A percentile compares a stretch with the other conserved stretches of the same genome.
Conservation (phyloP, 2,888 invertebrate genomes). For the Drosophila heteroneura region DNA sequence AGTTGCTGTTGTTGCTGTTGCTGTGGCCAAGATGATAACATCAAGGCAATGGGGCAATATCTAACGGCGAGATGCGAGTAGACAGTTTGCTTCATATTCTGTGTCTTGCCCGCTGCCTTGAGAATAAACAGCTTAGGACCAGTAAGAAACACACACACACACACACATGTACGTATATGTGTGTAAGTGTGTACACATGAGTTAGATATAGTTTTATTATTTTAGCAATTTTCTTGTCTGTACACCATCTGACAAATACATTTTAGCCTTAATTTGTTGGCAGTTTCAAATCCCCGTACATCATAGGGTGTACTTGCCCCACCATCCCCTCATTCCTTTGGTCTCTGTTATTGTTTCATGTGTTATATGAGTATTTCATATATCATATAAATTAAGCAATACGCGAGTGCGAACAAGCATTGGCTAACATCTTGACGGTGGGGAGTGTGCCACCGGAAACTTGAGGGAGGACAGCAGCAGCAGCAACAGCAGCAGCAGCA, state of each 20-base stretch:
- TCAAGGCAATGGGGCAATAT: conserved; percentile 10
- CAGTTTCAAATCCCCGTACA: conserved; percentile 28
- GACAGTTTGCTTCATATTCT: conserved; percentile 40
- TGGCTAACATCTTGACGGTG: conserved; percentile 1
- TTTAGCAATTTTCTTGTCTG: conserved; percentile 58
- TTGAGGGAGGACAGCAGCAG: conserved; percentile 42
- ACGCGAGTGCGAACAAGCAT: conserved; percentile 27
- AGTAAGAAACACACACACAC: conserved; percentile 5
- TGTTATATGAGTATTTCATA: conserved; percentile 41
- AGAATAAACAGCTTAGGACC: conserved; percentile 52
- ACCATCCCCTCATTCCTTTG: not conserved
- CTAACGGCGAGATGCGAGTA: conserved; percentile 16
- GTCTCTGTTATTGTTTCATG: conserved; percentile 35
- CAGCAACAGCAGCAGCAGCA: conserved; percentile 32
- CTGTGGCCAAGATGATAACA: conserved; percentile 19
- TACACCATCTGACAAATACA: conserved; percentile 56
- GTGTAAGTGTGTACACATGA: conserved; percentile 26
- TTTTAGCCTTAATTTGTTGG: conserved; percentile 74
- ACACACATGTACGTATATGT: not conserved
- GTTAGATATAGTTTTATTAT: conserved; percentile 55
- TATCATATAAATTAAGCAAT: conserved; percentile 77
- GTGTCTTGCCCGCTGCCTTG: conserved; percentile 37
- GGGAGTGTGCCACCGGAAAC: conserved; percentile 24
- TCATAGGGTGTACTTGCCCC: not conserved
- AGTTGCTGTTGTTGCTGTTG: conserved; percentile 37